phyloP scores from a whole-genome alignment of 2,888 invertebrate species.

The Mimumesa dahlbomi region DNA sequence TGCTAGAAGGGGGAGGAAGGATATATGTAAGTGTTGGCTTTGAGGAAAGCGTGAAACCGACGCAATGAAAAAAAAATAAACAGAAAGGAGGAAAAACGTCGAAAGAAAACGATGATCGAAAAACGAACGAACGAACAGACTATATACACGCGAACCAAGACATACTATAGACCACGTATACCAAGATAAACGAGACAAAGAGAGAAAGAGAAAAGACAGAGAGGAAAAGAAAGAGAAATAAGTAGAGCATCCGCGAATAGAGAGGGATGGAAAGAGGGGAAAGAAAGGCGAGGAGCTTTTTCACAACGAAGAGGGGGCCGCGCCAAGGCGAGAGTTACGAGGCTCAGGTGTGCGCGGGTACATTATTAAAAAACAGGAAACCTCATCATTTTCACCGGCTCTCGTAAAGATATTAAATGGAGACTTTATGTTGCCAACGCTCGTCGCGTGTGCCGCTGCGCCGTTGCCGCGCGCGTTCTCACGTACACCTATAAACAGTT shows the following conservation, averaged over 20 bases:
- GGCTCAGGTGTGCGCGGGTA: slow-evolving; percentile 77
- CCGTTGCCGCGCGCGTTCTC: slow-evolving; percentile 40
- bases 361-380: slow-evolving; percentile 79
- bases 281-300: too few species aligned
- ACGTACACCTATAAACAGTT: neutral
- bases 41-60: neutral
- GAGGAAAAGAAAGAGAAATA: slow-evolving; percentile 37
- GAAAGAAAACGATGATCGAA: slow-evolving; percentile 21
- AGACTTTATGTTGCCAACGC: slow-evolving; percentile 75
- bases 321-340: slow-evolving; percentile 73
- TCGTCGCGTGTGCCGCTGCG: slow-evolving; percentile 48
- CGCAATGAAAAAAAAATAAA: neutral
- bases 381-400: slow-evolving; percentile 77
- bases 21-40: neutral
- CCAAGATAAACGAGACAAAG: too few species aligned
- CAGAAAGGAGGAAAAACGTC: slow-evolving; percentile 14
- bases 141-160: too few species aligned
- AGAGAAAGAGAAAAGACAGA: slow-evolving; percentile 38
- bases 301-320: neutral
- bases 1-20: slow-evolving; percentile 29
- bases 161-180: too few species aligned
- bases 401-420: slow-evolving; percentile 79
- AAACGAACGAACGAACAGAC: slow-evolving; percentile 40
- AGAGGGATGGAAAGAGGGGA: slow-evolving; percentile 31
- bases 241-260: neutral